Percentiles rank a stretch among this genome's conserved stretches.
Conservation (phyloP, 2,888 invertebrate species). For the Dolichomitus sp. region DNA sequence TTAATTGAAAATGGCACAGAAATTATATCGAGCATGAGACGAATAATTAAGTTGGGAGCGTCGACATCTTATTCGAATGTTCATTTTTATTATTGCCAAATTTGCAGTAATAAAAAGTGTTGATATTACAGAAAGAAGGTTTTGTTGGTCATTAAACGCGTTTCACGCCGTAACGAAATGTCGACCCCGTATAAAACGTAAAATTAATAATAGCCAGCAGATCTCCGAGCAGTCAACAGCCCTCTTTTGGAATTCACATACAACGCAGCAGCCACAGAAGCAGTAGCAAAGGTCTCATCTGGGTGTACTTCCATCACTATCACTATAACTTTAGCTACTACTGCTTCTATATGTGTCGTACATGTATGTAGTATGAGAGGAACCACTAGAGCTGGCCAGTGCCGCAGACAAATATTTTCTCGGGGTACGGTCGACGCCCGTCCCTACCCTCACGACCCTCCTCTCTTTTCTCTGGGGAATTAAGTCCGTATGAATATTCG, state of each 20-base stretch:
- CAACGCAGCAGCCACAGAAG: constrained; percentile 2
- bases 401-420: constrained; percentile 67
- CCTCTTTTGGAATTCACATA: constrained; percentile 36
- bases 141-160: constrained; percentile 12
- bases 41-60: not conserved
- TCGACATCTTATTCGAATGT: not conserved
- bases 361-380: constrained; percentile 42
- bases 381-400: constrained; percentile 55
- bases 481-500: constrained; percentile 72
- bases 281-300: constrained; percentile 31
- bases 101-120: not conserved
- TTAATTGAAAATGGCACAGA: not conserved
- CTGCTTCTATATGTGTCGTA: constrained; percentile 33
- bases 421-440: constrained; percentile 70
- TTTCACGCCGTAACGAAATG: not conserved
- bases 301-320: constrained; percentile 29
- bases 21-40: not conserved
- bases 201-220: constrained; percentile 54
- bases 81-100: not conserved
- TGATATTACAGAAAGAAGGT: not conserved
- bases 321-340: constrained; percentile 29
- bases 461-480: constrained; percentile 56
- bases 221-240: constrained; percentile 28
- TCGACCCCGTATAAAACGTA: constrained; percentile 34
- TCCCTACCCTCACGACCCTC: constrained; percentile 50